Conservation (phyloP, 2,888 invertebrate species). For the Noctua pronuba region DNA sequence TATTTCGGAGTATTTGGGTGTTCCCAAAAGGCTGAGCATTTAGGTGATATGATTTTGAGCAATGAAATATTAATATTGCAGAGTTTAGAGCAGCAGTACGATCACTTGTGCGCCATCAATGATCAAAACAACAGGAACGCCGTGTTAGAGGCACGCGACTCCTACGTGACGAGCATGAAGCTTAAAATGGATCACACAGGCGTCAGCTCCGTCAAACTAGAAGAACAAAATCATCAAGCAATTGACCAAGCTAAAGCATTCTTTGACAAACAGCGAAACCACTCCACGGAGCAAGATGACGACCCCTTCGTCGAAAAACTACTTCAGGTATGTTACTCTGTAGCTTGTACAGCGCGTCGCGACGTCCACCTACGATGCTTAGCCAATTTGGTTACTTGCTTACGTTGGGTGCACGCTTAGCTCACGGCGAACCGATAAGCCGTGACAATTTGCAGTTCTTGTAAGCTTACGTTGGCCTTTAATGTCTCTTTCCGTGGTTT, state of each 20-base stretch:
- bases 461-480: not conserved
- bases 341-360: not conserved
- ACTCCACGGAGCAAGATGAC: constrained; percentile 28
- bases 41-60: not conserved
- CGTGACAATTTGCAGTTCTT: not conserved
- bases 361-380: not conserved
- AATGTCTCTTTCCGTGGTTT: not conserved
- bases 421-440: not conserved
- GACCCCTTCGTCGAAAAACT: constrained; percentile 50
- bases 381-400: not conserved
- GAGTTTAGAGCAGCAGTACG: constrained; percentile 32
- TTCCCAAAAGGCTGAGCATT: not conserved
- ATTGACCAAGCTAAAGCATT: constrained; percentile 36
- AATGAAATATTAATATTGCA: constrained; percentile 25
- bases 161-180: constrained; percentile 45
- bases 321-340: constrained; percentile 42
- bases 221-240: constrained; percentile 52
- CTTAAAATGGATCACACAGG: constrained; percentile 26
- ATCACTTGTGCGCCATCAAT: constrained; percentile 35
- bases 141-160: constrained; percentile 36
- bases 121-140: constrained; percentile 45
- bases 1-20: too few relatives aligned
- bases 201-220: constrained; percentile 49
- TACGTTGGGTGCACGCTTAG: not conserved
- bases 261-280: constrained; percentile 50